A percentile compares a stretch with the other conserved stretches of the same genome.
These are phyloP conservation scores for Erethizon dorsatum DNA, from an alignment of 2,797 vertebrate genomes.

Conservation along the genomic window DNA sequence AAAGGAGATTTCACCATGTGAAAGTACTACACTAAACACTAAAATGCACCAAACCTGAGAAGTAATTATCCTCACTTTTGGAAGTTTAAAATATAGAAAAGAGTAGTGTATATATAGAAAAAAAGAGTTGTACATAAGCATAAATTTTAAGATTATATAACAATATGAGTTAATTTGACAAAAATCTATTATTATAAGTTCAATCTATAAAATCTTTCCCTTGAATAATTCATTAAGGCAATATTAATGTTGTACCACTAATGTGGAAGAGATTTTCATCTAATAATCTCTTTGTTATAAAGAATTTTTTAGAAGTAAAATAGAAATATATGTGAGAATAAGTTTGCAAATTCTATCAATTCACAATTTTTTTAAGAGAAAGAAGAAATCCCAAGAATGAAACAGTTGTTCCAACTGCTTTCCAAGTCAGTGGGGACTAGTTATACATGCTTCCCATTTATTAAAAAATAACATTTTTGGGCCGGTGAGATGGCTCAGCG, in stretches of 20 bases:
- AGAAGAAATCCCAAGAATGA: background rate
- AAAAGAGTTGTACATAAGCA: background rate
- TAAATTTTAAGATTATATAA: background rate
- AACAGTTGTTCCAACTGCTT: background rate
- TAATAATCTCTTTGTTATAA: background rate
- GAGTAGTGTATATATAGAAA: too few species aligned
- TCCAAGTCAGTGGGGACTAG: background rate
- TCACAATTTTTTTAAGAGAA: background rate
- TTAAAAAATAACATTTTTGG: background rate
- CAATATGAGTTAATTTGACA: background rate
- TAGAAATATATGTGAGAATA: background rate
- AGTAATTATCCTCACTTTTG: background rate
- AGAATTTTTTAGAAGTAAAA: background rate
- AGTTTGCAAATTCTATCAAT: background rate
- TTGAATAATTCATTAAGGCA: background rate
- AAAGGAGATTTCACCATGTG: background rate
- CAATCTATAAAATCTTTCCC: background rate
- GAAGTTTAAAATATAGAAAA: conserved; percentile 26
- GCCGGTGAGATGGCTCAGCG: too few species aligned
- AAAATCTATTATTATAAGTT: background rate
- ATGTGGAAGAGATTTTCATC: background rate
- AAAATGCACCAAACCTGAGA: background rate
- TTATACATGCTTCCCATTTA: background rate
- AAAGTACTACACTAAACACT: background rate
- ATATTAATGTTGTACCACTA: background rate